Conservation (phyloP, 2,888 invertebrate species). For the Thymelicus acteon region DNA sequence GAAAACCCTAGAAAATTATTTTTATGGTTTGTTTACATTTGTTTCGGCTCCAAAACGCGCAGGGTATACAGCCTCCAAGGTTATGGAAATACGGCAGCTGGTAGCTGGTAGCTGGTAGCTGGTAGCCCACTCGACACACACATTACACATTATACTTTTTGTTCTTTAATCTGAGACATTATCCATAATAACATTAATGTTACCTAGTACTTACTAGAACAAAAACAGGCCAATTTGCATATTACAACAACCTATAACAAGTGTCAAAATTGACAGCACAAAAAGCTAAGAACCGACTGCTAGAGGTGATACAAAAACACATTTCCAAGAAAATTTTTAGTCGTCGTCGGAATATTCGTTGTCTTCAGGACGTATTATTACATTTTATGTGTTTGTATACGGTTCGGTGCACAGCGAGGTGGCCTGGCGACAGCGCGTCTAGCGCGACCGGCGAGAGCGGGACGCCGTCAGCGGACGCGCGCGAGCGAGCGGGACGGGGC, state of each 20-base stretch:
- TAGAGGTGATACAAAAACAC: conserved; percentile 10
- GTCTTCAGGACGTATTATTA: not conserved
- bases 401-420: conserved; percentile 8
- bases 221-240: conserved; percentile 14
- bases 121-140: conserved; percentile 4
- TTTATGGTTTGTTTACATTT: no score
- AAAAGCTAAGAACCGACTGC: not conserved
- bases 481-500: conserved; percentile 7
- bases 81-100: not conserved
- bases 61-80: not conserved
- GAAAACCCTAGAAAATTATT: no score
- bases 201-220: not conserved
- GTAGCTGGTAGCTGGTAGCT: not conserved
- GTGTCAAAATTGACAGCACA: conserved; percentile 21
- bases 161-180: no score
- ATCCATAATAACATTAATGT: not conserved
- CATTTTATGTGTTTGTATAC: conserved; percentile 10
- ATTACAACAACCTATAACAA: conserved; percentile 12
- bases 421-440: conserved; percentile 28
- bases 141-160: no score
- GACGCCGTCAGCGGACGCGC: not conserved
- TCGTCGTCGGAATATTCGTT: conserved; percentile 24
- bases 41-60: no score
- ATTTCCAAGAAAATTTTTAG: conserved; percentile 30
- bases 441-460: conserved; percentile 23